phyloP scores from a whole-genome alignment of 2,888 invertebrate genomes.

The Aspidiotus rigidus region DNA sequence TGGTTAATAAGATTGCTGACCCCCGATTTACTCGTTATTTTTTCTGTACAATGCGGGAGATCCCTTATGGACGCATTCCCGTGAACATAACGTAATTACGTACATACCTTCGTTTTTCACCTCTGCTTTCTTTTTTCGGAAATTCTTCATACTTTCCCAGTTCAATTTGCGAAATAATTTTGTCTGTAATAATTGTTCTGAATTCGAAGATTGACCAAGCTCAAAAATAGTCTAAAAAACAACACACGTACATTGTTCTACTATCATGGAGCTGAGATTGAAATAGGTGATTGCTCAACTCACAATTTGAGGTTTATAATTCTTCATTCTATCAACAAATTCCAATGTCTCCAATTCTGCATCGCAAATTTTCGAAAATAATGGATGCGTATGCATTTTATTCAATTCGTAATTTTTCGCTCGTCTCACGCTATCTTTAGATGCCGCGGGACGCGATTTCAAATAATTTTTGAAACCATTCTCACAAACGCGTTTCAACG shows the following conservation, averaged over 20 bases:
- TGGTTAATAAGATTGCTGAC: too few species aligned
- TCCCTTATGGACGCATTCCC: too few species aligned
- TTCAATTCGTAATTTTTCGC: conserved; percentile 59
- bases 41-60: too few species aligned
- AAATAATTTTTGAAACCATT: conserved; percentile 90
- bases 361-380: conserved; percentile 46
- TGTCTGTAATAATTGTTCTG: conserved; percentile 73
- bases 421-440: conserved; percentile 76
- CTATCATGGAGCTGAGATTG: conserved; percentile 2
- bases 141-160: conserved; percentile 49
- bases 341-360: conserved; percentile 45
- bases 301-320: conserved; percentile 65
- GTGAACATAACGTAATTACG: background rate
- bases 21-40: too few species aligned
- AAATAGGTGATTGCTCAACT: conserved; percentile 40
- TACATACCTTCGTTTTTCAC: conserved; percentile 34
- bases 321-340: conserved; percentile 58
- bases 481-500: conserved; percentile 60
- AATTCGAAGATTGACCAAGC: conserved; percentile 69
- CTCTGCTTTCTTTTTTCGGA: conserved; percentile 45
- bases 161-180: conserved; percentile 72
- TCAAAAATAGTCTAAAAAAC: conserved; percentile 81
- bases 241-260: background rate
- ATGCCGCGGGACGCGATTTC: conserved; percentile 77
- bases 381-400: conserved; percentile 56